Evolutionary conservation across 2,888 invertebrate species (phyloP).

Genomic region (Lamproptera curius): DNA sequence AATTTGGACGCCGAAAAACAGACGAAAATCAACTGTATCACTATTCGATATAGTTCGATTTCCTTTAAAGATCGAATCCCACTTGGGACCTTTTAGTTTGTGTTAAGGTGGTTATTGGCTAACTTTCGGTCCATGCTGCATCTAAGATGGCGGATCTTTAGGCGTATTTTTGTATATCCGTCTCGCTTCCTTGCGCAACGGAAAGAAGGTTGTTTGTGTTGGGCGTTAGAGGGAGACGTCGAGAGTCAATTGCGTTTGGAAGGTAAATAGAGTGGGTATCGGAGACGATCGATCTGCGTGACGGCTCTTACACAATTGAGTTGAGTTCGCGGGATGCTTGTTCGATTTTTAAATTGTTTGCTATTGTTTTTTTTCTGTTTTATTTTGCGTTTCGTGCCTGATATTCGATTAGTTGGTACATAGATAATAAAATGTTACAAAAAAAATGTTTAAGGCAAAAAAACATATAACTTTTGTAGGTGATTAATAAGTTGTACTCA

Average conservation of each 20-base stretch:
- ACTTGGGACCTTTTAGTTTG: constrained; percentile 42
- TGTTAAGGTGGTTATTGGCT: constrained; percentile 62
- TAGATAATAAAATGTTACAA: no score
- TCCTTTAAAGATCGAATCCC: constrained; percentile 36
- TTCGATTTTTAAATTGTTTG: neutral
- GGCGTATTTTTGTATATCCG: constrained; percentile 30
- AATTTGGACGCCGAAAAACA: constrained; percentile 43
- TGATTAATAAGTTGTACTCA: no score
- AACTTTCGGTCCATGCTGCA: constrained; percentile 74
- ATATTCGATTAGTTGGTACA: no score
- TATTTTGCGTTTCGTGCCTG: no score
- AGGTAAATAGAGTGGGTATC: constrained; percentile 62
- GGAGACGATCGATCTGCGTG: constrained; percentile 44
- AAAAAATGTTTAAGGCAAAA: no score
- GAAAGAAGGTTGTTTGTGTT: constrained; percentile 68
- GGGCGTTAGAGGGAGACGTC: constrained; percentile 48
- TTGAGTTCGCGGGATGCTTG: neutral
- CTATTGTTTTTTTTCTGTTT: no score
- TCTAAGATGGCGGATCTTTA: constrained; percentile 71
- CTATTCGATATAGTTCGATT: constrained; percentile 45
- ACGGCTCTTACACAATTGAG: neutral
- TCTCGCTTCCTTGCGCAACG: constrained; percentile 59
- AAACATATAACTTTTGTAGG: no score
- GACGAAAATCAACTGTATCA: constrained; percentile 39
- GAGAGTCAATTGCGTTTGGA: constrained; percentile 58